A percentile compares a stretch with the other conserved stretches of the same genome.
Evolutionary conservation across 1,140 invertebrate genomes (phyloP).

Genomic region (Nebria ingens): DNA sequence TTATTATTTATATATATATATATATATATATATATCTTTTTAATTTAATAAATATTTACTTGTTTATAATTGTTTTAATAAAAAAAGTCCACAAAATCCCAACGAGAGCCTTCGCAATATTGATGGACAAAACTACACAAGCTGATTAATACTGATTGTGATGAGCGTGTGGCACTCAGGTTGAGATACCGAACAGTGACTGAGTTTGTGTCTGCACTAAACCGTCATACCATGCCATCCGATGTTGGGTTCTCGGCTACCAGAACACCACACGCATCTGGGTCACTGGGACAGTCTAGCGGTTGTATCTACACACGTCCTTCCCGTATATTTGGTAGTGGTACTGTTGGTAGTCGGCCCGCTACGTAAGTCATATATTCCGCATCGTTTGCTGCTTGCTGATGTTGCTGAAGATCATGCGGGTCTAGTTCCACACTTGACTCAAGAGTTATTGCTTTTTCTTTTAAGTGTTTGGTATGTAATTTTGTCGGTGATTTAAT

Average conservation of each 20-base stretch:
- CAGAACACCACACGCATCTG: conserved; percentile 24
- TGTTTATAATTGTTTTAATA: no score
- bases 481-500: no score
- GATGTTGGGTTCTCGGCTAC: conserved; percentile 27
- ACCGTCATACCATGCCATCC: conserved; percentile 2
- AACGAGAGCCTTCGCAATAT: no score
- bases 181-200: conserved; percentile 19
- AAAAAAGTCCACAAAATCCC: no score
- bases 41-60: no score
- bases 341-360: no score
- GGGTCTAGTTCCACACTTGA: background rate
- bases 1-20: no score
- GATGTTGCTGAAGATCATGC: background rate
- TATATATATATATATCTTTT: no score
- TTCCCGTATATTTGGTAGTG: no score
- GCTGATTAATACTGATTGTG: background rate
- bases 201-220: conserved; percentile 19
- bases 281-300: conserved; percentile 30
- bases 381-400: background rate
- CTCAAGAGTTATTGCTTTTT: background rate
- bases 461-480: background rate
- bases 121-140: no score
- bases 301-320: conserved; percentile 13
- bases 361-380: background rate
- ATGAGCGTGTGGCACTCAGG: background rate